Conservation (phyloP, 2,888 invertebrate genomes). For the Gastracanthus pulcherrimus region DNA sequence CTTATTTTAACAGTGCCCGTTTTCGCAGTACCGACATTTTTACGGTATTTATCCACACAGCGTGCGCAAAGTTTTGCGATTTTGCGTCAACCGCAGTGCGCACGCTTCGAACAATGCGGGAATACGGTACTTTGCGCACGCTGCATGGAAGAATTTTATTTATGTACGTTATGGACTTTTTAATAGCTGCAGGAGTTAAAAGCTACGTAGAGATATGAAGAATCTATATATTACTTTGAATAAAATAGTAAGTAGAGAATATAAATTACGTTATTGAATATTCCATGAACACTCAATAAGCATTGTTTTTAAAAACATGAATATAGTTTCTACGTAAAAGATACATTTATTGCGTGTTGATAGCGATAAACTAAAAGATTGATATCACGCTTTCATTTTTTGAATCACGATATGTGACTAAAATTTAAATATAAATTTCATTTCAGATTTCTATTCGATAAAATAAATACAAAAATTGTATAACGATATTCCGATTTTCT, state of each 20-base stretch:
- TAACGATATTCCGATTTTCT: neutral
- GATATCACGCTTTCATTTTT: conserved; percentile 10
- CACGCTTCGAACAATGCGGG: neutral
- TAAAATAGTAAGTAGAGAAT: neutral
- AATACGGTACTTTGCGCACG: too few relatives aligned
- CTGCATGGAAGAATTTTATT: too few relatives aligned
- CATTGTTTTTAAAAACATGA: neutral
- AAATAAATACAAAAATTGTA: neutral
- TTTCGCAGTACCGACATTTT: too few relatives aligned
- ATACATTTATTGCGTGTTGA: conserved; percentile 8
- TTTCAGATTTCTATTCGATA: neutral
- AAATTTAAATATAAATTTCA: neutral
- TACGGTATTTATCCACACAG: too few relatives aligned
- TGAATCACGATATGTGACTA: neutral
- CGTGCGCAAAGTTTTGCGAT: too few relatives aligned
- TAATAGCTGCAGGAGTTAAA: too few relatives aligned
- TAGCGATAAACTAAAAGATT: conserved; percentile 28
- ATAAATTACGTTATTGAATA: neutral
- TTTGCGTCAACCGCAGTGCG: too few relatives aligned
- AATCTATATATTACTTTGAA: neutral
- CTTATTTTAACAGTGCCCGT: too few relatives aligned
- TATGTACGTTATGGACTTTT: too few relatives aligned
- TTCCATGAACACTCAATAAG: neutral
- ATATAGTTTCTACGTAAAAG: neutral
- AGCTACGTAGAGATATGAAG: neutral